A percentile compares a stretch with the other conserved stretches of the same genome.
Evolutionary conservation across 2,797 vertebrate species (phyloP).

Genomic region (Graptemys geographica): DNA sequence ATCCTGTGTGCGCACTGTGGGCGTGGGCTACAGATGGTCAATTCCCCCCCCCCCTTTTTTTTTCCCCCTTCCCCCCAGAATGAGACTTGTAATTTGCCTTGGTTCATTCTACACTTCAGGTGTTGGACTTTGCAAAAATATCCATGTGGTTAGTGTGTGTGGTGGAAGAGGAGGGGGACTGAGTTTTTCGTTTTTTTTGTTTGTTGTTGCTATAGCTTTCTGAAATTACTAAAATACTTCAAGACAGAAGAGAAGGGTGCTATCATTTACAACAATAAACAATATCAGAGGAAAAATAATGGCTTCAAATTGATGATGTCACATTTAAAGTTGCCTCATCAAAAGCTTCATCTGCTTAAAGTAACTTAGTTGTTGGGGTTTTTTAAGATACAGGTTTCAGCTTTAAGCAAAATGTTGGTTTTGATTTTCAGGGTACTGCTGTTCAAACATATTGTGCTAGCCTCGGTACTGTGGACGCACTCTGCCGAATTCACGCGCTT

Average conservation of each 20-base stretch:
- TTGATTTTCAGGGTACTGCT: neutral
- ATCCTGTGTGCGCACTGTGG: rapidly evolving
- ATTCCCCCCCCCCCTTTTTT: neutral
- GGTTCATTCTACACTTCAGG: neutral
- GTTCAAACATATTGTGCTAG: neutral
- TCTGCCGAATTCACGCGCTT: no score
- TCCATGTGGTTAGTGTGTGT: neutral
- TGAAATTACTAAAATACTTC: rapidly evolving
- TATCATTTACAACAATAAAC: neutral
- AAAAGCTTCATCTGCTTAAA: neutral
- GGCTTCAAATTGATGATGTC: neutral
- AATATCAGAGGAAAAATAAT: neutral
- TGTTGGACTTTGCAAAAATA: slow-evolving; percentile 14
- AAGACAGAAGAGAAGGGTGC: neutral
- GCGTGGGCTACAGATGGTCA: neutral
- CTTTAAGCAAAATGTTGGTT: neutral
- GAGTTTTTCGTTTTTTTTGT: neutral
- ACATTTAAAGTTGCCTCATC: neutral
- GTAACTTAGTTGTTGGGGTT: neutral
- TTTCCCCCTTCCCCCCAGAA: neutral
- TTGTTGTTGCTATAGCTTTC: neutral
- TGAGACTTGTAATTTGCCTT: neutral
- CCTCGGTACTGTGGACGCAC: no score
- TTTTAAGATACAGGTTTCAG: neutral
- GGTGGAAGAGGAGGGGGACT: neutral